A percentile compares a stretch with the other conserved stretches of the same genome.
These are phyloP conservation scores for Drosophila lini DNA, from an alignment of 1,140 invertebrate species.

Conservation along the genomic window DNA sequence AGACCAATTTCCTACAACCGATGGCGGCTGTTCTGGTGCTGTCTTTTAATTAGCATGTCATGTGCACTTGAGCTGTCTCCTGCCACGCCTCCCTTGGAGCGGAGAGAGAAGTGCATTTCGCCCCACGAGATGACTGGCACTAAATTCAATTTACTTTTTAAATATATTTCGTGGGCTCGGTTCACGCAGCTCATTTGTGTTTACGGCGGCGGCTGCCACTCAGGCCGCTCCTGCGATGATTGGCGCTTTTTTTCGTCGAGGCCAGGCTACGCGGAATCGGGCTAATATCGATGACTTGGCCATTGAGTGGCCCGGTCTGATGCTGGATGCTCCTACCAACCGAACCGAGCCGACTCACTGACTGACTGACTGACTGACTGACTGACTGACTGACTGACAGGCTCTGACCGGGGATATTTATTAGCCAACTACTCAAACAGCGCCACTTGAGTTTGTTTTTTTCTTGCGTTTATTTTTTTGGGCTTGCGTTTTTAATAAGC, in stretches of 20 bases:
- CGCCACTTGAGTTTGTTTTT: slow-evolving; percentile 66
- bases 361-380: slow-evolving; percentile 11
- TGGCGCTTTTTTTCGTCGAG: slow-evolving; percentile 56
- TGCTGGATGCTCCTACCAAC: slow-evolving; percentile 12
- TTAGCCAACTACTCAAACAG: slow-evolving; percentile 69
- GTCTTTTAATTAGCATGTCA: slow-evolving; percentile 83
- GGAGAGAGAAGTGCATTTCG: slow-evolving; percentile 73
- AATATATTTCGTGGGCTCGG: slow-evolving; percentile 58
- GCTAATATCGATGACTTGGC: slow-evolving; percentile 81
- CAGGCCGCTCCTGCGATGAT: slow-evolving; percentile 80
- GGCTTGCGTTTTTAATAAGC: slow-evolving; percentile 77
- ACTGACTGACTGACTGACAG: slow-evolving; percentile 35
- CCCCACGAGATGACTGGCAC: slow-evolving; percentile 66
- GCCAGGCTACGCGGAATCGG: slow-evolving; percentile 68
- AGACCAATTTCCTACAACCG: neutral
- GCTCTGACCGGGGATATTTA: slow-evolving; percentile 62
- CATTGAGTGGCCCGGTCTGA: slow-evolving; percentile 67
- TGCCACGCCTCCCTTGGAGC: slow-evolving; percentile 53
- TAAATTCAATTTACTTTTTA: slow-evolving; percentile 80
- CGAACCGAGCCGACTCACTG: neutral
- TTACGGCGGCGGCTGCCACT: slow-evolving; percentile 63
- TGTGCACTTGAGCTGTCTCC: slow-evolving; percentile 71
- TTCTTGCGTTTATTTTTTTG: slow-evolving; percentile 32
- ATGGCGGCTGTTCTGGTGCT: slow-evolving; percentile 61
- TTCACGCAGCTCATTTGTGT: slow-evolving; percentile 51